Conservation (phyloP, 2,888 invertebrate genomes). For the Dicyrtoma fusca region DNA sequence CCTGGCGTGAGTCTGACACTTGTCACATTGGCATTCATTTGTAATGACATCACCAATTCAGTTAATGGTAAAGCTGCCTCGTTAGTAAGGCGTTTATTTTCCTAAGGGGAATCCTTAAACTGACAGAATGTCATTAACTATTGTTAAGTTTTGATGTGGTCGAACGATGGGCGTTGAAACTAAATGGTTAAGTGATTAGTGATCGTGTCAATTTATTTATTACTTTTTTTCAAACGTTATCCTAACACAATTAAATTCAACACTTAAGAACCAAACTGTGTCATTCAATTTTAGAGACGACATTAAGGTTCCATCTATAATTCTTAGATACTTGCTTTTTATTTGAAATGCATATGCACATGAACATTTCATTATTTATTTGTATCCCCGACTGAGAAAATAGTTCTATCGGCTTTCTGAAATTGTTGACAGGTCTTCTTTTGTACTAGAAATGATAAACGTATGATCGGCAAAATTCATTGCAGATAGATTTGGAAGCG, state of each 20-base stretch:
- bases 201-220: background rate
- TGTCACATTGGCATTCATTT: constrained; percentile 31
- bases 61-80: constrained; percentile 15
- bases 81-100: background rate
- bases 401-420: too few species aligned
- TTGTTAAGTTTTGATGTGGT: constrained; percentile 27
- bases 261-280: constrained; percentile 29
- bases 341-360: background rate
- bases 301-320: background rate
- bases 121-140: constrained; percentile 29
- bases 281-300: constrained; percentile 9
- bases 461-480: background rate
- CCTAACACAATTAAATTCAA: constrained; percentile 29
- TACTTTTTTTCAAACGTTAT: constrained; percentile 15
- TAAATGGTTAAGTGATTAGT: constrained; percentile 6
- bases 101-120: background rate
- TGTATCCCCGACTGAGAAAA: too few species aligned
- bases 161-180: constrained; percentile 8
- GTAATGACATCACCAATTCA: constrained; percentile 22
- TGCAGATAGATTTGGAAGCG: background rate
- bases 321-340: background rate
- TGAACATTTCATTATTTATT: background rate
- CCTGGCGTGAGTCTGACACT: constrained; percentile 26
- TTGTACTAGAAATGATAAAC: background rate
- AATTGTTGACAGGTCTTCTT: background rate